Conservation (phyloP, 2,888 invertebrate genomes). For the Acrobasis suavella region DNA sequence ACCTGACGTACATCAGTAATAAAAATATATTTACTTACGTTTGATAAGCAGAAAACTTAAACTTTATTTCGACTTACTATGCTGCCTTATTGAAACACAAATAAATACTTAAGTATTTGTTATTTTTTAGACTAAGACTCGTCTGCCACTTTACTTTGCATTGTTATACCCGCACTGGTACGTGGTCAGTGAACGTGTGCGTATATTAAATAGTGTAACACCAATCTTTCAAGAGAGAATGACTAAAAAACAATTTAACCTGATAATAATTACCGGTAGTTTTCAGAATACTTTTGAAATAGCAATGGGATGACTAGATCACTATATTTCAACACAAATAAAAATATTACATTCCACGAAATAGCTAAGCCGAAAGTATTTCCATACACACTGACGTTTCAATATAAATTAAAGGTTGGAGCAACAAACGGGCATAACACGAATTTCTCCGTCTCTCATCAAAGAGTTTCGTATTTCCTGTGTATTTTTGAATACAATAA, state of each 20-base stretch:
- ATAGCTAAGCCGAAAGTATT: background rate
- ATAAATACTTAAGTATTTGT: no score
- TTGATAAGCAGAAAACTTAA: no score
- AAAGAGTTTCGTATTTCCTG: slow-evolving; percentile 43
- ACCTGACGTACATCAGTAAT: slow-evolving; percentile 44
- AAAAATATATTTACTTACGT: slow-evolving; percentile 27
- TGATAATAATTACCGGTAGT: background rate
- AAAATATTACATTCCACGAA: background rate
- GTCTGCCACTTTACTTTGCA: no score
- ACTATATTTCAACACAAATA: background rate
- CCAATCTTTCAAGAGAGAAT: no score
- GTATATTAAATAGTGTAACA: no score
- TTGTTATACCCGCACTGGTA: no score
- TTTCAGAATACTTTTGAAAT: background rate
- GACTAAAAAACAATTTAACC: no score
- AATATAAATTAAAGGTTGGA: slow-evolving; percentile 12
- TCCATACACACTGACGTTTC: slow-evolving; percentile 6
- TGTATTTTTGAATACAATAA: slow-evolving; percentile 71
- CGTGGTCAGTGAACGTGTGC: no score
- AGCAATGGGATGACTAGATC: background rate
- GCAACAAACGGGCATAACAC: slow-evolving; percentile 14
- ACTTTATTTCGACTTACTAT: no score
- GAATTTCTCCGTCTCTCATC: slow-evolving; percentile 27
- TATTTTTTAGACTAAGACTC: no score
- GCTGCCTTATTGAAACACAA: no score